These are phyloP conservation scores for Rhizoglyphus robini DNA, from an alignment of 1,140 invertebrate species.

Conservation along the genomic window DNA sequence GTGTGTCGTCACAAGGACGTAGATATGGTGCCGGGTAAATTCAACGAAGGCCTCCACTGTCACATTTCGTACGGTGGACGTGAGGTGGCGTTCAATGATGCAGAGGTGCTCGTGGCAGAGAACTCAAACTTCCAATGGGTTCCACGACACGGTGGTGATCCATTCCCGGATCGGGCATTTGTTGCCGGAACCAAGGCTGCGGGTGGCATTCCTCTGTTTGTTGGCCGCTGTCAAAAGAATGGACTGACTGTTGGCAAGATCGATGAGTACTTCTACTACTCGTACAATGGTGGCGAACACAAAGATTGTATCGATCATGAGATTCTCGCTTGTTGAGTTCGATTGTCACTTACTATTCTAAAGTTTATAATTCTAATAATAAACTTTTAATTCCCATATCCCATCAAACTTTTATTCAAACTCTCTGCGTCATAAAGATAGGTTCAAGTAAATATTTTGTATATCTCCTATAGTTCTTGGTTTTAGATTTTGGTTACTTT, in stretches of 20 bases:
- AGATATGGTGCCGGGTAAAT: conserved; percentile 7
- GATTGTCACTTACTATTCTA: too few species aligned
- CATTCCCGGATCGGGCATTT: neutral
- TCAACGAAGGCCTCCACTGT: neutral
- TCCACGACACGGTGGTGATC: conserved; percentile 7
- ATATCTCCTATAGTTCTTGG: too few species aligned
- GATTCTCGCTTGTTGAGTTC: neutral
- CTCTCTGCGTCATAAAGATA: too few species aligned
- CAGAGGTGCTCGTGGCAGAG: neutral
- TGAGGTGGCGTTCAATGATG: neutral
- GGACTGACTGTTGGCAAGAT: neutral
- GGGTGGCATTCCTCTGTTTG: neutral
- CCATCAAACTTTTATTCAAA: too few species aligned
- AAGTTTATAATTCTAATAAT: too few species aligned
- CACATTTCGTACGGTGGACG: conserved; percentile 5
- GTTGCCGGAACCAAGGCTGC: neutral
- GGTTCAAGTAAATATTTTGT: too few species aligned
- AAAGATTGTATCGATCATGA: neutral
- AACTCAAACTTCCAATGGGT: neutral
- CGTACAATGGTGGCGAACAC: neutral
- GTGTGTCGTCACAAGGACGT: conserved; percentile 5
- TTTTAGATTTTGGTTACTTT: too few species aligned
- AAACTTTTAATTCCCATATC: too few species aligned
- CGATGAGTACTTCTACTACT: conserved; percentile 12
- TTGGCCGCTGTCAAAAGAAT: neutral